A percentile compares a stretch with the other conserved stretches of the same genome.
phyloP scores from a whole-genome alignment of 2,113 vertebrate species.

The Paradisaea rubra region DNA sequence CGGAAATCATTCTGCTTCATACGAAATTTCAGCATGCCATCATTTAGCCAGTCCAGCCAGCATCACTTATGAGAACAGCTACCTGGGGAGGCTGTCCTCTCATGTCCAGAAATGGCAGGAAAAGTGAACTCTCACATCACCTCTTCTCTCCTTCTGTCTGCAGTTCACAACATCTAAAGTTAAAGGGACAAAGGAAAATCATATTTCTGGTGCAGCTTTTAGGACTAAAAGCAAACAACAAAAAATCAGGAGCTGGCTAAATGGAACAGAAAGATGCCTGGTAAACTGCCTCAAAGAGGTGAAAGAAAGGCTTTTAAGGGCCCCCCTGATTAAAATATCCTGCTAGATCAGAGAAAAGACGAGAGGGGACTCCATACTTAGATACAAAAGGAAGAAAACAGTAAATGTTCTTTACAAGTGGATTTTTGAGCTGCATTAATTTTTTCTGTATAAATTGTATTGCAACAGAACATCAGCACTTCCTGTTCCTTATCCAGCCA shows the following conservation, averaged over 20 bases:
- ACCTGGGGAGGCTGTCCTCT: background rate
- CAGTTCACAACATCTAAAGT: background rate
- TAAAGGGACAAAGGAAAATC: background rate
- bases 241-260: background rate
- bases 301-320: background rate
- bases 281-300: background rate
- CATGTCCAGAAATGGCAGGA: background rate
- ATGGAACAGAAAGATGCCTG: background rate
- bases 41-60: background rate
- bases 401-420: background rate
- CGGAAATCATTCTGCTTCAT: background rate
- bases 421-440: background rate
- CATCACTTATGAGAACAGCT: background rate
- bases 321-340: background rate
- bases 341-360: background rate
- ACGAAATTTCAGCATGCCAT: constrained; percentile 7
- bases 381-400: background rate
- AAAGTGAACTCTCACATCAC: background rate
- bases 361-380: background rate
- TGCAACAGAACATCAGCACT: background rate
- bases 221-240: background rate
- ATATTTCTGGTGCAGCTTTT: background rate
- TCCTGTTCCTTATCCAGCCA: background rate
- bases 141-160: background rate
- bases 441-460: background rate